Percentiles rank a stretch among this genome's conserved stretches.
These are phyloP conservation scores for Hyles euphorbiae DNA, from an alignment of 1,140 invertebrate species.

Conservation along the genomic window DNA sequence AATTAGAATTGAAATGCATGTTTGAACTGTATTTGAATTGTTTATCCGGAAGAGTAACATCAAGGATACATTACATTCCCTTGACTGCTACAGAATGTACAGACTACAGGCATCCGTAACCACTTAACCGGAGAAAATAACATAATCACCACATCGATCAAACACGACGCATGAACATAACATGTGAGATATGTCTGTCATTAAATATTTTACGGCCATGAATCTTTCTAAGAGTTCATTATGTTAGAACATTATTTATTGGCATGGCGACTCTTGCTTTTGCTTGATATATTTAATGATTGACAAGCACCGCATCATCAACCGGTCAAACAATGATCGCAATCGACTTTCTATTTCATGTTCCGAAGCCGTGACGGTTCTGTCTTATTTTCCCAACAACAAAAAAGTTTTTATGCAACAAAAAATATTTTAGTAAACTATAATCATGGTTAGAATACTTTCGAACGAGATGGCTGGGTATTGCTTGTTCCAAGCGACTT, in stretches of 20 bases:
- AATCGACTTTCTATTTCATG: conserved; percentile 50
- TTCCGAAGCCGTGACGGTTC: conserved; percentile 35
- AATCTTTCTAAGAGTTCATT: conserved; percentile 30
- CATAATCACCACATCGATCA: conserved; percentile 16
- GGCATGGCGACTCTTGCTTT: neutral
- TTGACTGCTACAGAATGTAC: neutral
- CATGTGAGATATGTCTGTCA: conserved; percentile 12
- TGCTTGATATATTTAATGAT: conserved; percentile 8
- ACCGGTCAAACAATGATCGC: conserved; percentile 20
- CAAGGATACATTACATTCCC: too few relatives aligned
- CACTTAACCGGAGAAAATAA: neutral
- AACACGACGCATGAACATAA: conserved; percentile 8
- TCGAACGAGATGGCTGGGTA: neutral
- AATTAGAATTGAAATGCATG: too few relatives aligned
- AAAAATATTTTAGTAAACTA: neutral
- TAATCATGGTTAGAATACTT: neutral
- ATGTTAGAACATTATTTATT: conserved; percentile 13
- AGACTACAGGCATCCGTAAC: conserved; percentile 2
- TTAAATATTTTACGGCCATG: conserved; percentile 23
- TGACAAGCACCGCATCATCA: conserved; percentile 16
- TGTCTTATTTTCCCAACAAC: conserved; percentile 8
- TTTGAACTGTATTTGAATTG: too few relatives aligned
- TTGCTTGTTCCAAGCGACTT: neutral
- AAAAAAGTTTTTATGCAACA: conserved; percentile 2
- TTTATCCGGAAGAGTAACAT: too few relatives aligned